Base-by-base conservation (phyloP, 2,113 vertebrate species). In the Nerophis lumbriciformis region DNA sequence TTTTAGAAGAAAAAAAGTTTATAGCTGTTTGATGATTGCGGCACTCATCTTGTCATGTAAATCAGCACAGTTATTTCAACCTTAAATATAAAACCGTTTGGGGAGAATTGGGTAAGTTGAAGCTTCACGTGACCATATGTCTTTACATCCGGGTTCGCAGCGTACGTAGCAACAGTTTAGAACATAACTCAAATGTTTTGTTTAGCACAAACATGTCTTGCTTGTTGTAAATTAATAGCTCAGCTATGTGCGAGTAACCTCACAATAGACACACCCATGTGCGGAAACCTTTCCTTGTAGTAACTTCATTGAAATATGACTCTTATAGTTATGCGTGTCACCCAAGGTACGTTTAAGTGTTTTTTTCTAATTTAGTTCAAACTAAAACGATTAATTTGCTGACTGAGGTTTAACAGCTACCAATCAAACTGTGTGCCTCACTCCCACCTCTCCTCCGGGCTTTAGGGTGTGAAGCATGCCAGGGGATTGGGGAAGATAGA, bases 401-500 rank as follows among this genome's bases (percentile, higher is more conserved):
- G 16, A 35, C 9, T 56, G 36, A 21, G 8, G 10, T 72, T 47
- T 61, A 37, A 59, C 37, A 11, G 44, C 53, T 45, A 44, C 13
- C 53, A 56, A 62, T 63, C 62, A 44, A 37, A 62, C 48, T 65
- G 54, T 44, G 52, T 52, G 58, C 15, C 59, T 73, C 47, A 53
- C 59, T 72, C 37, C 53, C 67, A 76, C 55, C 12, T 78, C 49
- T 48, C 37, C 44, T 67, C 28, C 48, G 66, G 47, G 72, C 67
- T n/a, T 65, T 61, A 57, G 61, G 61, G 68, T 71, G 66, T 74
- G 63, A 65, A 59, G 60, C 61, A 64, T 70, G 62, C 48, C 51
- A 62, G 44, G 54, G 72, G 68, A 63, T 66, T 71, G 74, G 68
- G 72, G 68, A 65, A 68, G 62, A 42, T 57, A 61, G 69, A 74